Evolutionary conservation across 2,797 vertebrate genomes (phyloP), one percentile per base, ranked within the genome.

Genomic region (Galaxias olidus): DNA sequence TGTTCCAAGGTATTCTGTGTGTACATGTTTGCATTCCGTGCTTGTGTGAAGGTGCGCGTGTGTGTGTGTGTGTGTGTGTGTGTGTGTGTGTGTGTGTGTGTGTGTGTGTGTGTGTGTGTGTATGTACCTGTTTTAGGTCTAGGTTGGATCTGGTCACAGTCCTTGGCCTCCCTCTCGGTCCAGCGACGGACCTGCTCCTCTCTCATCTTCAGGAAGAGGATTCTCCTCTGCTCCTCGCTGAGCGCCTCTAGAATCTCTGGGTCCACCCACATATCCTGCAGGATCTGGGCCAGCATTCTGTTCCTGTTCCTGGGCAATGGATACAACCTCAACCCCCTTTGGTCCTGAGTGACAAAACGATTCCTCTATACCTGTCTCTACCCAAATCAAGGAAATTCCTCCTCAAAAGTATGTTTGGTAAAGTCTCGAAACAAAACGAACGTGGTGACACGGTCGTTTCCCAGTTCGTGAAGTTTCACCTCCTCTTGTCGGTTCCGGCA

Each of bases 181-280:
- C 92, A 93, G 68, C 92, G 89, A 7, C 91, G 86, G 5, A 93
- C 88, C 82, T 93, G 93, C 78, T 93, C 92, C 80, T 93, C 83
- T 74, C 93, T 90, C 92, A 93, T 93, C 87, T 93, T 93, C 46
- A 92, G 59, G 77, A 92, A 94, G 62, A 93, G 84, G 71, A 86
- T 89, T 75, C 86, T 90, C 76, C 91, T 93, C 86, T 93, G 93
- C 54, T 93, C 91, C 53, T 93, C 93, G 0, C 87, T 89, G 73
- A 93, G 85, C 48, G 89, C 92, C 79, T 92, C 89, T 78, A 93
- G 80, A 44, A 93, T 81, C 67, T 92, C 91, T 1, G 92, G 92
- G 52, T 93, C 92, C 63, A 94, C 83, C 87, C 91, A 92, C 92
- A 93, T 93, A 61, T 93, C 87, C 66, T 90, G 64, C 0, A 93